Evolutionary conservation across 92 coral and sea anemone genomes (phyloP).

Genomic region (Ricordea florida): DNA sequence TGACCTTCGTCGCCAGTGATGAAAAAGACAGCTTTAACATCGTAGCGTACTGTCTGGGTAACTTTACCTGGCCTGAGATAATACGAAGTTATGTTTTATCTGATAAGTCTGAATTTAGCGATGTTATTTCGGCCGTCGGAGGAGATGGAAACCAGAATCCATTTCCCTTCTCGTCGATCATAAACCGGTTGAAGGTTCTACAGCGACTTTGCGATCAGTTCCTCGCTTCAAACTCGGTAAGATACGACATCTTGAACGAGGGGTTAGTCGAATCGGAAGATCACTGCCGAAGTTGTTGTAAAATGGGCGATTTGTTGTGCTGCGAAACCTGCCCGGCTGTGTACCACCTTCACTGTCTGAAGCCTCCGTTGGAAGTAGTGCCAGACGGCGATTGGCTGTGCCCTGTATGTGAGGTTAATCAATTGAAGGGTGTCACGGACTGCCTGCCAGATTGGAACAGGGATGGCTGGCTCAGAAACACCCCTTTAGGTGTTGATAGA

Average conservation of each 20-base stretch:
- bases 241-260: constrained; percentile 95
- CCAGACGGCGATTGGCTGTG: constrained; percentile 99
- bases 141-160: constrained; percentile 56
- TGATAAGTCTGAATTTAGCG: constrained; percentile 81
- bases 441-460: constrained; percentile 83
- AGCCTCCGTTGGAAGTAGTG: constrained; percentile 96
- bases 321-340: constrained; percentile 97
- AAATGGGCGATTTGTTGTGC: constrained; percentile 99
- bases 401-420: constrained; percentile 94
- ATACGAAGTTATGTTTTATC: constrained; percentile 86
- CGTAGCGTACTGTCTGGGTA: constrained; percentile 78
- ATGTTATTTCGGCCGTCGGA: constrained; percentile 59
- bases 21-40: constrained; percentile 97
- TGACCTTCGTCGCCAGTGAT: constrained; percentile 92
- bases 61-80: constrained; percentile 97
- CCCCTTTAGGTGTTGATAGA: constrained; percentile 93
- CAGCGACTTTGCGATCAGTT: constrained; percentile 95
- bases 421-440: constrained; percentile 93
- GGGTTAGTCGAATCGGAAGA: constrained; percentile 96
- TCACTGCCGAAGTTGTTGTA: constrained; percentile 93
- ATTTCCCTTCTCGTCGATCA: constrained; percentile 84
- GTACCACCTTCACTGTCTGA: constrained; percentile 96
- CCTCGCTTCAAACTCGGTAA: constrained; percentile 87
- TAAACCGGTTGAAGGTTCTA: constrained; percentile 73
- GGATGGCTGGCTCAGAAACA: constrained; percentile 87